Percentiles rank a stretch among this genome's conserved stretches.
phyloP scores from a whole-genome alignment of 2,888 invertebrate genomes.

The Scaptomyza parva region DNA sequence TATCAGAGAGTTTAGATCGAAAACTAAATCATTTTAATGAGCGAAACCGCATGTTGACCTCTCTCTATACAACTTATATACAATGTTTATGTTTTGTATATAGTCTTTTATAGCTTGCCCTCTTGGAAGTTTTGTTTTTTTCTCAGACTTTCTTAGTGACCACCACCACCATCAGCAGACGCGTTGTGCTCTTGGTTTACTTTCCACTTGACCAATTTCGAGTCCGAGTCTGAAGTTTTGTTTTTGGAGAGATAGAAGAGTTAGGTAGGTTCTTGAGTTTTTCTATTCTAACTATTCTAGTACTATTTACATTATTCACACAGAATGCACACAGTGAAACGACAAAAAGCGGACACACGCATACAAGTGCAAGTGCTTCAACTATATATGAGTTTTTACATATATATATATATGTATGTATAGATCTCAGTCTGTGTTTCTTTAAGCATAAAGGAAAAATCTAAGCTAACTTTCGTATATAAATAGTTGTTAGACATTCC shows the following conservation, averaged over 20 bases:
- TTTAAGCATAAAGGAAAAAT: conserved; percentile 41
- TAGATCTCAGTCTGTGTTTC: conserved; percentile 6
- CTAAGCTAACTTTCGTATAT: conserved; percentile 58
- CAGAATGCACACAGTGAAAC: conserved; percentile 68
- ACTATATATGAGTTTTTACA: neutral
- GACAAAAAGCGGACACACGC: conserved; percentile 71
- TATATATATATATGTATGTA: no score
- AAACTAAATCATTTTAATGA: conserved; percentile 77
- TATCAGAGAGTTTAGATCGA: conserved; percentile 70
- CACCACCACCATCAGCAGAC: conserved; percentile 7
- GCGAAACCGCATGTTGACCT: conserved; percentile 69
- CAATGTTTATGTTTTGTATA: conserved; percentile 17
- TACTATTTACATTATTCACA: conserved; percentile 61
- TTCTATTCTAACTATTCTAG: conserved; percentile 64
- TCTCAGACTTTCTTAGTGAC: conserved; percentile 61
- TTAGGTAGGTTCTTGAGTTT: conserved; percentile 30
- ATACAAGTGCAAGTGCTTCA: conserved; percentile 69
- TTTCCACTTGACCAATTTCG: conserved; percentile 79
- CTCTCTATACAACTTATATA: conserved; percentile 57
- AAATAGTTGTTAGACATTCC: conserved; percentile 37
- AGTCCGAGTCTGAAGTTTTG: conserved; percentile 57
- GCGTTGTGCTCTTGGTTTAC: conserved; percentile 70
- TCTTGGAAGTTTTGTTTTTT: conserved; percentile 33
- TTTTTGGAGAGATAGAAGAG: neutral
- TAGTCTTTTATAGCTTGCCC: conserved; percentile 7